Percentiles rank a stretch among this genome's conserved stretches.
Evolutionary conservation across 2,113 vertebrate species (phyloP).

Genomic region (Vicugna pacos): DNA sequence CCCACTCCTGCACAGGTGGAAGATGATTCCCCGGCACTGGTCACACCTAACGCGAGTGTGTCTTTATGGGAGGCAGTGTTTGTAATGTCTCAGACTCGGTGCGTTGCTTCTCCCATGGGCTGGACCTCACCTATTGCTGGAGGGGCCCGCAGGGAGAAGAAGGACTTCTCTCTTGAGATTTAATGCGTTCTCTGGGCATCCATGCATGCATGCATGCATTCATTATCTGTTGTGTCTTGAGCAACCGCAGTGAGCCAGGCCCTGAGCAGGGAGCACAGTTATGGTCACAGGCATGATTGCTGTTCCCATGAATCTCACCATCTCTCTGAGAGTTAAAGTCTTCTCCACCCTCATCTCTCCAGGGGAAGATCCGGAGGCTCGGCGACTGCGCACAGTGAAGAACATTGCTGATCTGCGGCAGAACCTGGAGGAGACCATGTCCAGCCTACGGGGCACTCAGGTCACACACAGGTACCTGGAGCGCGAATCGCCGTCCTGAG

Average conservation of each 20-base stretch:
- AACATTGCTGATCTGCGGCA: slow-evolving; percentile 98
- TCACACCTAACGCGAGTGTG: accelerated
- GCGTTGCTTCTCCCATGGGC: not conserved
- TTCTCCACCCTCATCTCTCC: not conserved
- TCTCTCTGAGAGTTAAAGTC: not conserved
- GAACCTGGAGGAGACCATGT: slow-evolving; percentile 98
- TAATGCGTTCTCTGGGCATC: not conserved
- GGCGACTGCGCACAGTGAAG: slow-evolving; percentile 94
- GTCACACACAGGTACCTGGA: slow-evolving; percentile 92
- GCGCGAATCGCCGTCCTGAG: accelerated
- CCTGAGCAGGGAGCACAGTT: too few species aligned
- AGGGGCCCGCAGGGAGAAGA: not conserved
- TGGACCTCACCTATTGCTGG: not conserved
- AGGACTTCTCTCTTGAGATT: not conserved
- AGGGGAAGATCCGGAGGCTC: slow-evolving; percentile 96
- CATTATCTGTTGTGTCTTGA: not conserved
- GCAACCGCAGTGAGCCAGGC: not conserved
- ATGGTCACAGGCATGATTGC: accelerated
- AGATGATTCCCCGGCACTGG: not conserved
- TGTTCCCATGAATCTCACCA: accelerated
- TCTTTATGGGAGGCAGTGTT: not conserved
- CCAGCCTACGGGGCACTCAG: slow-evolving; percentile 96
- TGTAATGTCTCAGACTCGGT: not conserved
- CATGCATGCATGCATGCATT: not conserved
- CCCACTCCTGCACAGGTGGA: not conserved